These are phyloP conservation scores for Sterna hirundo DNA, from an alignment of 2,113 vertebrate species.

Conservation along the genomic window DNA sequence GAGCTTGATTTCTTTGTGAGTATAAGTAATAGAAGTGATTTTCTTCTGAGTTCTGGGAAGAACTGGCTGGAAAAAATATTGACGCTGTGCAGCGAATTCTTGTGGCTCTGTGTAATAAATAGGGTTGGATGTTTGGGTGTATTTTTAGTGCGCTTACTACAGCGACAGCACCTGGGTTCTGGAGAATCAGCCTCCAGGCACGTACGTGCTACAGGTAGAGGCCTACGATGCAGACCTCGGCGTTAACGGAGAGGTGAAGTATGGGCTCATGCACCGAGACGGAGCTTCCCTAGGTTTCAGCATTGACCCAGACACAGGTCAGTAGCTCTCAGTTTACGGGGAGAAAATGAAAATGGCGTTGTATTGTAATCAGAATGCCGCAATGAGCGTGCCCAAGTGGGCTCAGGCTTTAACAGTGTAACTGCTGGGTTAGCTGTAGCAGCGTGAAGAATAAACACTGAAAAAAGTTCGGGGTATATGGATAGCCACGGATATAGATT, in stretches of 20 bases:
- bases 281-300: conserved; percentile 79
- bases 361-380: neutral
- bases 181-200: conserved; percentile 87
- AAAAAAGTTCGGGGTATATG: neutral
- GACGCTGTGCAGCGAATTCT: neutral
- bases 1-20: neutral
- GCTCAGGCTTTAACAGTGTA: neutral
- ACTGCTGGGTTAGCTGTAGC: neutral
- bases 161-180: conserved; percentile 80
- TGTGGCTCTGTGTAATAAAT: neutral
- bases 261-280: conserved; percentile 86
- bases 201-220: conserved; percentile 78
- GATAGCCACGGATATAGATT: neutral
- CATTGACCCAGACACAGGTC: conserved; percentile 85
- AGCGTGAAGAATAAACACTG: neutral
- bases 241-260: conserved; percentile 86
- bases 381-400: no score
- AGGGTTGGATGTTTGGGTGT: conserved; percentile 11
- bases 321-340: neutral
- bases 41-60: neutral
- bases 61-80: neutral
- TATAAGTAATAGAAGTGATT: neutral
- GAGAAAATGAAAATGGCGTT: neutral
- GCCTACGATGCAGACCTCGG: conserved; percentile 86
- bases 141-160: conserved; percentile 84